Evolutionary conservation across 2,888 invertebrate species (phyloP).

Genomic region (Ophioninae sp.): DNA sequence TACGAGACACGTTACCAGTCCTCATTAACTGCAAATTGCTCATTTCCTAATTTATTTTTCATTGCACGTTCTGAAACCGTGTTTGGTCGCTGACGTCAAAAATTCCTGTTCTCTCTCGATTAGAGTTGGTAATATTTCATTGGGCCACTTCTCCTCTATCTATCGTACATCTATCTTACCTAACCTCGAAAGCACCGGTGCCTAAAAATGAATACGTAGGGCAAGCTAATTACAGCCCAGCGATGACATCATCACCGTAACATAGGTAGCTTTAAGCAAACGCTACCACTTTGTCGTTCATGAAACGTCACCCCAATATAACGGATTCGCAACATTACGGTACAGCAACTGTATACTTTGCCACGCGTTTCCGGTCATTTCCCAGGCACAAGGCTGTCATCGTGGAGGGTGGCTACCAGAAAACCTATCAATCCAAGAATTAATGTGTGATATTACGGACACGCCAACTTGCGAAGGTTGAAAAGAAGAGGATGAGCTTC

Average conservation of each 20-base stretch:
- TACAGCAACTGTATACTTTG: not conserved
- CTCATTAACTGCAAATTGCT: too few relatives aligned
- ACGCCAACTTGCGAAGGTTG: conserved; percentile 25
- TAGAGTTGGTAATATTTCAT: too few relatives aligned
- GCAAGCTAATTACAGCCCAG: not conserved
- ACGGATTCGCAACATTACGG: not conserved
- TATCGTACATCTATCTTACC: too few relatives aligned
- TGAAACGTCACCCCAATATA: not conserved
- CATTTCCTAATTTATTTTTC: too few relatives aligned
- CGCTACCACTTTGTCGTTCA: not conserved
- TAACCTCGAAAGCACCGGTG: too few relatives aligned
- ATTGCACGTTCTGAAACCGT: too few relatives aligned
- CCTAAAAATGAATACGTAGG: not conserved
- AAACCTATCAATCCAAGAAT: not conserved
- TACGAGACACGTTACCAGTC: too few relatives aligned
- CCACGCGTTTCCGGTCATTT: not conserved
- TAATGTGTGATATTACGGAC: conserved; percentile 10
- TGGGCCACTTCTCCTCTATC: too few relatives aligned
- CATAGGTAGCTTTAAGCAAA: not conserved
- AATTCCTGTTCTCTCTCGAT: too few relatives aligned
- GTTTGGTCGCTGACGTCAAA: too few relatives aligned
- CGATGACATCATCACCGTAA: not conserved
- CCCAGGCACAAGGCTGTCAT: not conserved
- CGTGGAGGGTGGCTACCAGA: not conserved
- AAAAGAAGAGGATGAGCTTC: conserved; percentile 29